Conservation (phyloP, 2,113 vertebrate genomes). For the Amblyopsis rosae region DNA sequence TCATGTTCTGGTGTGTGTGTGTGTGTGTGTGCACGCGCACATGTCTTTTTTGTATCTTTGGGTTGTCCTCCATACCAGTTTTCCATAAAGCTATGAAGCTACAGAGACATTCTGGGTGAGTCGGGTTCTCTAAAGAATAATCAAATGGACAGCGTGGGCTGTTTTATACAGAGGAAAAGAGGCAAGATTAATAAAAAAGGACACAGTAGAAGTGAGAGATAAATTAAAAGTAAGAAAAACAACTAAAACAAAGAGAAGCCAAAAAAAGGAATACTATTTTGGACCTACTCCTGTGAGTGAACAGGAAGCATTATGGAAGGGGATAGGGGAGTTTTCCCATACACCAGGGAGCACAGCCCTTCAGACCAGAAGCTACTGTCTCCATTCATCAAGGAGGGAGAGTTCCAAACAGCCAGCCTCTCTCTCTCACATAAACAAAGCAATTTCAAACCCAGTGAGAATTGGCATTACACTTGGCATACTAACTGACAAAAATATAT, state of each 20-base stretch:
- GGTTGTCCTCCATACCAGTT: constrained; percentile 52
- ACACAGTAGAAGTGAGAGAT: not conserved
- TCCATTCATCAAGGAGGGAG: constrained; percentile 35
- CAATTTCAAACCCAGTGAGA: not conserved
- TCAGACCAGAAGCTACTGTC: constrained; percentile 45
- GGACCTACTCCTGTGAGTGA: not conserved
- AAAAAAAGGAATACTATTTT: too few relatives aligned
- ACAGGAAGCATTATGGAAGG: not conserved
- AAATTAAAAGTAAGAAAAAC: too few relatives aligned
- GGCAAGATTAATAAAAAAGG: constrained; percentile 2
- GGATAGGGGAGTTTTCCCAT: constrained; percentile 33
- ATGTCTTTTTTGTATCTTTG: constrained; percentile 45
- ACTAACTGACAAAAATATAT: not conserved
- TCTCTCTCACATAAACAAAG: constrained; percentile 17
- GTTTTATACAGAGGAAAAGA: not conserved
- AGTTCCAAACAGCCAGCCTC: constrained; percentile 9
- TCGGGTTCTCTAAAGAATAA: not conserved
- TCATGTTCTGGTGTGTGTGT: constrained; percentile 58
- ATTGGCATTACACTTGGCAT: not conserved
- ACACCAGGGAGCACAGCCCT: constrained; percentile 9
- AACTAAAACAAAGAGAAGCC: not conserved
- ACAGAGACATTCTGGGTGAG: not conserved
- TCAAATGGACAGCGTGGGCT: not conserved
- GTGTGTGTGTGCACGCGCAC: constrained; percentile 9
- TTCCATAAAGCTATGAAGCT: constrained; percentile 42